Evolutionary conservation across 2,888 invertebrate species (phyloP).

Genomic region (Smittia aterrima): DNA sequence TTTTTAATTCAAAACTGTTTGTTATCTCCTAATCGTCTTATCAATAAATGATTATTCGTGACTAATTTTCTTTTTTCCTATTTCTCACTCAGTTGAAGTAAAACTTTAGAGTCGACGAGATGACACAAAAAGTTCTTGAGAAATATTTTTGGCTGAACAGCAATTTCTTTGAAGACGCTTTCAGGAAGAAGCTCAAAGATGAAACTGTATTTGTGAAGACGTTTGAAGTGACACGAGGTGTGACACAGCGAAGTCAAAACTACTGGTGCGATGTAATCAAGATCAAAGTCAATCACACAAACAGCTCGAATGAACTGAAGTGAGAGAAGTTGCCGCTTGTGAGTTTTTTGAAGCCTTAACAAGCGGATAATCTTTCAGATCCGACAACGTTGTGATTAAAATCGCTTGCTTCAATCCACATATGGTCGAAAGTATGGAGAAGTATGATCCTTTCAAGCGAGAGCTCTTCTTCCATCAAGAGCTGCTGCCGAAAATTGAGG

Average conservation of each 20-base stretch:
- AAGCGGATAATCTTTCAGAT: not conserved
- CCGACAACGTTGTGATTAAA: not conserved
- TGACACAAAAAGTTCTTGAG: not conserved
- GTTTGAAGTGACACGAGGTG: not conserved
- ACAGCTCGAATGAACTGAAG: slow-evolving; percentile 5
- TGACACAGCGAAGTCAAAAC: not conserved
- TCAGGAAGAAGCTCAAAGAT: not conserved
- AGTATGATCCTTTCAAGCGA: slow-evolving; percentile 32
- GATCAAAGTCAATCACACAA: slow-evolving; percentile 5
- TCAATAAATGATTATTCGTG: too few species aligned
- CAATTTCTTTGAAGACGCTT: slow-evolving; percentile 11
- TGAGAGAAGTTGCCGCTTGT: not conserved
- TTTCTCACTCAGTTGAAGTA: not conserved
- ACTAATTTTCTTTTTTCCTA: too few species aligned
- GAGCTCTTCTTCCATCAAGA: slow-evolving; percentile 23
- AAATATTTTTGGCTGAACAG: slow-evolving; percentile 28
- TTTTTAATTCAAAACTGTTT: too few species aligned
- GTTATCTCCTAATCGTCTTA: too few species aligned
- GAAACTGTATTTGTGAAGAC: slow-evolving; percentile 27
- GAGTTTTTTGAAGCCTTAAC: not conserved
- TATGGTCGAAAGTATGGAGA: slow-evolving; percentile 24
- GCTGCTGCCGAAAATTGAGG: slow-evolving; percentile 7
- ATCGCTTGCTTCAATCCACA: slow-evolving; percentile 23
- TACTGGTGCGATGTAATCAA: slow-evolving; percentile 24
- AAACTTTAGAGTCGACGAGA: not conserved